Conservation (phyloP, 2,113 vertebrate species). For the Sturnira hondurensis region DNA sequence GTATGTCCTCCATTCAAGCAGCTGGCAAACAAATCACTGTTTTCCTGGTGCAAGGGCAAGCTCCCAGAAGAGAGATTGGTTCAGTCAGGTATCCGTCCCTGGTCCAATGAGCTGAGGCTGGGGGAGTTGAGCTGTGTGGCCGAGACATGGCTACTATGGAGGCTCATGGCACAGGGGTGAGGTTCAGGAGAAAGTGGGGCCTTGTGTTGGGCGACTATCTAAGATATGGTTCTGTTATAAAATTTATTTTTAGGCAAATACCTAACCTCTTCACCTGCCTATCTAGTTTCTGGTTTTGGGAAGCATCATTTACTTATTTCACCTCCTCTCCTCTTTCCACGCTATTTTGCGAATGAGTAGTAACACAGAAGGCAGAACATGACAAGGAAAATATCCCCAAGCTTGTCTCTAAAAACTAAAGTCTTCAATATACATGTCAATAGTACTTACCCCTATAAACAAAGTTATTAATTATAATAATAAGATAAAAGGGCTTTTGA, state of each 20-base stretch:
- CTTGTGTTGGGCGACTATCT: neutral
- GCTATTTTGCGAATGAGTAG: neutral
- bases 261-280: neutral
- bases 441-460: neutral
- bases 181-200: neutral
- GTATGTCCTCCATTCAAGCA: neutral
- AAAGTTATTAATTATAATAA: slow-evolving; percentile 28
- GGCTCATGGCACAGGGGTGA: neutral
- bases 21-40: neutral
- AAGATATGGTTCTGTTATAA: neutral
- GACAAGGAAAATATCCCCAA: neutral
- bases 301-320: neutral
- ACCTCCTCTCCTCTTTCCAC: neutral
- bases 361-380: neutral
- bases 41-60: neutral
- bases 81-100: neutral
- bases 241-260: neutral
- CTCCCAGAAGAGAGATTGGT: neutral
- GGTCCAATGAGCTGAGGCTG: neutral
- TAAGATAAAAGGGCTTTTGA: slow-evolving; percentile 15
- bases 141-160: neutral
- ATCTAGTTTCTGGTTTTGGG: neutral
- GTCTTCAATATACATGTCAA: neutral
- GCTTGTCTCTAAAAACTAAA: slow-evolving; percentile 8
- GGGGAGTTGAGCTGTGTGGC: neutral